Evolutionary conservation across 64 coral and sea anemone species (phyloP).

Genomic region (Porites australiensis): DNA sequence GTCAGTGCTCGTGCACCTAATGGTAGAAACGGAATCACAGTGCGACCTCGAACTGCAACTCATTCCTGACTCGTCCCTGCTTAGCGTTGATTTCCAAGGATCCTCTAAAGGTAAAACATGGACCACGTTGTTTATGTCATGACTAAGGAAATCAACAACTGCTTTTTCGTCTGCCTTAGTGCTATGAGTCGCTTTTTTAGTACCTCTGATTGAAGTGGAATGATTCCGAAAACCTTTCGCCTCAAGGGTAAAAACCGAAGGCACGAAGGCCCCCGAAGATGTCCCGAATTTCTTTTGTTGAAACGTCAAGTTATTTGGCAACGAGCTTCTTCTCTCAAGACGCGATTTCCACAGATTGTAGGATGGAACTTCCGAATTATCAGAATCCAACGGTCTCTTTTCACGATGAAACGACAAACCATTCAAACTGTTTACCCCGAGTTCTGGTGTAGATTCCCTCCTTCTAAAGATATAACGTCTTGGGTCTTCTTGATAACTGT

Average conservation of each 20-base stretch:
- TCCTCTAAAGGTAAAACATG: neutral
- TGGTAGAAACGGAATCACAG: constrained; percentile 3
- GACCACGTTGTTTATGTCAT: neutral
- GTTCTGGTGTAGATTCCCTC: constrained; percentile 13
- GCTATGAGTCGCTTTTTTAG: neutral
- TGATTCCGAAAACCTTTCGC: constrained; percentile 2
- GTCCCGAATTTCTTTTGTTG: constrained; percentile 1
- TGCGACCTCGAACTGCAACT: neutral
- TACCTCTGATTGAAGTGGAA: constrained; percentile 5
- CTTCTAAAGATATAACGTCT: neutral
- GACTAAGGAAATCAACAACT: no score
- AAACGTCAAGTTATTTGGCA: neutral
- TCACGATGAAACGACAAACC: constrained; percentile 5
- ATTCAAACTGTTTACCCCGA: neutral
- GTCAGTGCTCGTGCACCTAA: constrained; percentile 1
- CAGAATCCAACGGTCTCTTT: neutral
- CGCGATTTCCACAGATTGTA: constrained; percentile 48
- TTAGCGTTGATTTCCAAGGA: neutral
- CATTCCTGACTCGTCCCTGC: neutral
- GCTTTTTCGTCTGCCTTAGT: neutral
- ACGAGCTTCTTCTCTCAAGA: neutral
- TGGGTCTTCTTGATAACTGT: neutral
- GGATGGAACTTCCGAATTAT: neutral
- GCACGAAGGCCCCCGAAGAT: neutral
- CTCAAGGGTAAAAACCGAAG: constrained; percentile 5